Evolutionary conservation across 2,888 invertebrate genomes (phyloP).

Genomic region (Ormyrus thymus): DNA sequence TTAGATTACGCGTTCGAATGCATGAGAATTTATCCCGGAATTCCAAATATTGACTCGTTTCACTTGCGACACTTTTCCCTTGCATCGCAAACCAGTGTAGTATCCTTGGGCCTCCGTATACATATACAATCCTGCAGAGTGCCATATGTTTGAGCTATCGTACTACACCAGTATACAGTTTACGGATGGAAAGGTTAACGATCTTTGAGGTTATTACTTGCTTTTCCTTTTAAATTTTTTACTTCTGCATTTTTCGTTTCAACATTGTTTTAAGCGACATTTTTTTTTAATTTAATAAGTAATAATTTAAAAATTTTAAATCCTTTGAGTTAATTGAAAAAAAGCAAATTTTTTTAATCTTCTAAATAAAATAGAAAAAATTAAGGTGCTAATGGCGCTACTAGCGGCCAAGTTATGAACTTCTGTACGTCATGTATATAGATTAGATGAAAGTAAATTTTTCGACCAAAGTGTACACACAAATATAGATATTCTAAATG

Average conservation of each 20-base stretch:
- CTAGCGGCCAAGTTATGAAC: slow-evolving; percentile 7
- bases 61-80: slow-evolving; percentile 24
- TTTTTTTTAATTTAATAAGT: no score
- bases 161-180: slow-evolving; percentile 3
- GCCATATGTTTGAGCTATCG: background rate
- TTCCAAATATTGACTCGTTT: slow-evolving; percentile 51
- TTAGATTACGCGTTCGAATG: no score
- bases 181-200: slow-evolving; percentile 18
- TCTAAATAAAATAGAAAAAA: background rate
- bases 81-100: no score
- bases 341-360: no score
- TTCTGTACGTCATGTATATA: slow-evolving; percentile 15
- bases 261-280: background rate
- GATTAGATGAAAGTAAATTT: slow-evolving; percentile 1
- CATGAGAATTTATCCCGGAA: slow-evolving; percentile 31
- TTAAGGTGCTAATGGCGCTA: slow-evolving; percentile 1
- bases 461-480: slow-evolving; percentile 4
- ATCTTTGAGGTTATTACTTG: slow-evolving; percentile 26
- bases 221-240: no score
- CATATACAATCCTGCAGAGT: background rate
- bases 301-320: no score
- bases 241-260: background rate
- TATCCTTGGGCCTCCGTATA: no score
- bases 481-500: slow-evolving; percentile 7
- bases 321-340: no score